These are phyloP conservation scores for Cordylochernes scorpioides DNA, from an alignment of 2,888 invertebrate species.

Conservation along the genomic window DNA sequence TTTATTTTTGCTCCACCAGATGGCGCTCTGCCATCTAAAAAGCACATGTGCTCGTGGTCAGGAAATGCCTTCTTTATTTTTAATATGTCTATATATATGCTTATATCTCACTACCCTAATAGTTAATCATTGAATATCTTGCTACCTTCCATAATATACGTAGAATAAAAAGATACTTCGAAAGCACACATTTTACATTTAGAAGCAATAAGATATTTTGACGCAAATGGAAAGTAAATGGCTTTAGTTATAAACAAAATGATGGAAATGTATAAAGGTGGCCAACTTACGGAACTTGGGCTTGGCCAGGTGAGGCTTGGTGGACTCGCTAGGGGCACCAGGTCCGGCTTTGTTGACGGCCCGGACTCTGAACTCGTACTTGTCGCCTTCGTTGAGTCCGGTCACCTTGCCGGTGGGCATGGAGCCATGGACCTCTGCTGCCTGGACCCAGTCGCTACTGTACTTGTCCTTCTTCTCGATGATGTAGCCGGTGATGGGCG, in stretches of 20 bases:
- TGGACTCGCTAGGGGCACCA: slow-evolving; percentile 58
- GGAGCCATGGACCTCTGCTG: slow-evolving; percentile 36
- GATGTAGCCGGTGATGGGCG: slow-evolving; percentile 32
- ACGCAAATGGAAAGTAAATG: too few relatives aligned
- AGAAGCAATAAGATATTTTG: too few relatives aligned
- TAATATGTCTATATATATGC: too few relatives aligned
- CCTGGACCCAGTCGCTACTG: slow-evolving; percentile 37
- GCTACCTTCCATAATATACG: too few relatives aligned
- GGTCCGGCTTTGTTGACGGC: slow-evolving; percentile 69
- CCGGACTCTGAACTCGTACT: slow-evolving; percentile 58
- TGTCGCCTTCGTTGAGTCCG: slow-evolving; percentile 55
- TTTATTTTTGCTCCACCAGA: too few relatives aligned
- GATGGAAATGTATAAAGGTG: not conserved
- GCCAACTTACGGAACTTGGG: slow-evolving; percentile 59
- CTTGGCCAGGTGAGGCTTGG: slow-evolving; percentile 74
- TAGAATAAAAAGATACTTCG: too few relatives aligned
- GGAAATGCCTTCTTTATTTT: too few relatives aligned
- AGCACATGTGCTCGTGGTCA: too few relatives aligned
- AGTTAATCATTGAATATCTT: too few relatives aligned
- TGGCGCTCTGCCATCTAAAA: too few relatives aligned
- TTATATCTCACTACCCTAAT: too few relatives aligned
- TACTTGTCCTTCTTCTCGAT: slow-evolving; percentile 27
- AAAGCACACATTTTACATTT: too few relatives aligned
- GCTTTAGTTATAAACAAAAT: not conserved
- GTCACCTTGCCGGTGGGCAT: slow-evolving; percentile 48